Base-by-base conservation (phyloP, 30 jellyfish, hydroid and myxozoan species). In the Cassiopea andromeda region DNA sequence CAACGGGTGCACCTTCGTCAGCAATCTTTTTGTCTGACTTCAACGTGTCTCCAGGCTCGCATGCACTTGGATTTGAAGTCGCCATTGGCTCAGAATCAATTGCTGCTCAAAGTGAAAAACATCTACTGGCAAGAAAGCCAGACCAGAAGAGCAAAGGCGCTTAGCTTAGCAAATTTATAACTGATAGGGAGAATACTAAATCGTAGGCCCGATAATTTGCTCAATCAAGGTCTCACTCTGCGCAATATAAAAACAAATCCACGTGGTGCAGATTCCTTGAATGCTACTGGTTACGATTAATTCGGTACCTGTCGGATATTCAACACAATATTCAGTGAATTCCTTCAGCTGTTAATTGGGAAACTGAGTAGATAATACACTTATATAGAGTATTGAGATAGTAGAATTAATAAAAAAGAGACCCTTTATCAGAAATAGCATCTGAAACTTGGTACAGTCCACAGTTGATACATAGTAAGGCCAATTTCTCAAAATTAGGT, bases 21-120 rank as follows among this genome's bases (percentile, higher is more conserved):
- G 14, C 61, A 67, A 66, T 75, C 76, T 75, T 48, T 38, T 60
- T 80, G 48, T 72, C 75, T 18, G 83, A 46, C 14, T 73, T 58
- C 71, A 15, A 79, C 75, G 66, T 80, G 15, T 75, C 67, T 49
- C 84, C 94, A 5, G 66, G 84, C 83, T 69, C 48, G 84, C 83
- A 76, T 1, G 38, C 76, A 68, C 94, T 60, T 7, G 94, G 89
- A 47, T 60, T 49, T 61, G 82, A 67, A 64, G 19, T 76, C 7
- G 54, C 89, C 3, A 76, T 27, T n/a, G 89, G 89, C 27, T 75
- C 89, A 44, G 94, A 43, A 64, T 87, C 94, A 89, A 87, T 85
- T 48, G 19, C 8, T 64, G 73, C 2, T 9, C 15, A 64, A 10
- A 54, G 64, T 54, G 64, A 54, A 10, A 10, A 54, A 54, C 38